Base-by-base conservation (phyloP, 2,113 vertebrate genomes). In the Centrocercus urophasianus region DNA sequence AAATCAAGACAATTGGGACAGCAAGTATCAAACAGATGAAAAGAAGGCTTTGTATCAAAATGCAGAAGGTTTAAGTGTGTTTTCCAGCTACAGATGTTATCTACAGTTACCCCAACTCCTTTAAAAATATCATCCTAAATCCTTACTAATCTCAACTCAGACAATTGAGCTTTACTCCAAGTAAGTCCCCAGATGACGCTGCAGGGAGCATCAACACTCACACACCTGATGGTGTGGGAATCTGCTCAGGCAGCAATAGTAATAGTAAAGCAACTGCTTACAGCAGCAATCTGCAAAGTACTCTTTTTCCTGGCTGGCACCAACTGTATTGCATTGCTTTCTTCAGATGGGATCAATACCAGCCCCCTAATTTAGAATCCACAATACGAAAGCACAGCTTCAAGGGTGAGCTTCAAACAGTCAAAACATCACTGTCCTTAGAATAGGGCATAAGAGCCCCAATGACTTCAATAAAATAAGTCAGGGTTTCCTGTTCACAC, bases 251-350 rank as follows among this genome's bases (percentile, higher is more conserved):
- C n/a, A 79, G 40, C 40, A 47, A 12, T 3, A 70, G 24, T 1
- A 65, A 0, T 0, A n/a, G 2, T 3, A 13, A 27, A n/a, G 5
- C 19, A 6, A 40, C 14, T 21, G n/a, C 4, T 4, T 24, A 30
- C 0, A 83, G 43, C 47, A 91, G 66, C 43, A 54, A 1, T 30
- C 15, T 4, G 28, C 14, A 52, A 32, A 73, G 42, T 1, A 48
- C 13, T n/a, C 50, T 16, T 21, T 22, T 22, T 8, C 38, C 57
- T 16, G 38, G 25, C 5, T 10, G 5, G 15, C 25, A 38, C 30
- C 7, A 74, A 24, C 47, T 81, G 9, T 65, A 17, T 45, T 47
- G 22, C 78, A 25, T 25, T 21, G 5, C 24, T 40, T 3, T 34
- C 48, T n/a, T 79, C n/a, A 79, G 22, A 36, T 4, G 10, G 72